Evolutionary conservation across 1,140 invertebrate genomes (phyloP).

Genomic region (Alviniconcha marisindica): DNA sequence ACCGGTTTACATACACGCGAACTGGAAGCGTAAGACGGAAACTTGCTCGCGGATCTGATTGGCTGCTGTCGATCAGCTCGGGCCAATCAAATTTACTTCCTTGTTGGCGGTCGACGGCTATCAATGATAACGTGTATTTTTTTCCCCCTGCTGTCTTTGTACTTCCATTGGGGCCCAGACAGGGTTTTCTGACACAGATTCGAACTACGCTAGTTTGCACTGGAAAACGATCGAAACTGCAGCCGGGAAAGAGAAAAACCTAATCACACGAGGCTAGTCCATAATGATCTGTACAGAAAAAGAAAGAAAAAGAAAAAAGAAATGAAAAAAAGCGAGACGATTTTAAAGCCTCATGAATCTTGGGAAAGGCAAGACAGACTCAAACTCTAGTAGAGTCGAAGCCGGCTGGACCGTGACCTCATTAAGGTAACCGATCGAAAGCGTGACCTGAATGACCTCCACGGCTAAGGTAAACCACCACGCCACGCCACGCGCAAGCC

Average conservation of each 20-base stretch:
- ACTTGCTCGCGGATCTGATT: not conserved
- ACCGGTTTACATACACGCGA: not conserved
- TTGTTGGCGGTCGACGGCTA: constrained; percentile 24
- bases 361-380: too few relatives aligned
- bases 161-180: constrained; percentile 20
- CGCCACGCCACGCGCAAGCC: too few relatives aligned
- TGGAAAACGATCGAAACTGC: not conserved
- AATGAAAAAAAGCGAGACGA: not conserved
- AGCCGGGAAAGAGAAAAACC: not conserved
- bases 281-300: not conserved
- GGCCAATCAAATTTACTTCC: constrained; percentile 26
- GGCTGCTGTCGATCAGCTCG: constrained; percentile 10
- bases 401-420: too few relatives aligned
- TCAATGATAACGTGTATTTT: constrained; percentile 12
- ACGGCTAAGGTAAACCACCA: too few relatives aligned
- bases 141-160: constrained; percentile 17
- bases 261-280: not conserved
- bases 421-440: too few relatives aligned
- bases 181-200: not conserved
- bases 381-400: too few relatives aligned
- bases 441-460: too few relatives aligned
- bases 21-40: not conserved
- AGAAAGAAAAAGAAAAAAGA: not conserved
- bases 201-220: not conserved
- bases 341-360: too few relatives aligned